Percentiles rank a stretch among this genome's conserved stretches.
These are phyloP conservation scores for Mesembrinibis cayennensis DNA, from an alignment of 2,113 vertebrate species.

Conservation along the genomic window DNA sequence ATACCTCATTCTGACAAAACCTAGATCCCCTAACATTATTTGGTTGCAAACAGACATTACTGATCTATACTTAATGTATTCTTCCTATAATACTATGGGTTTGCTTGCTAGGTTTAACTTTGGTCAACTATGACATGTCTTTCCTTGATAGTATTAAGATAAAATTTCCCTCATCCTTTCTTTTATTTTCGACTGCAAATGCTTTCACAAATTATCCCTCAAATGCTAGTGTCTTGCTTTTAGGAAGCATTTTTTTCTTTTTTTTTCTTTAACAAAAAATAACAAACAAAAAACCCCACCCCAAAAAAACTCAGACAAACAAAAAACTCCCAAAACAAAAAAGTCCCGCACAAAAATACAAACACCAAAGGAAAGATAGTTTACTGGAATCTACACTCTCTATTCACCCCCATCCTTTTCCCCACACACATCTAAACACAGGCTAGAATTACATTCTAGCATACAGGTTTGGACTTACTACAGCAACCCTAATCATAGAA, in stretches of 20 bases:
- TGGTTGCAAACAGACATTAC: neutral
- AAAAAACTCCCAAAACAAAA: too few species aligned
- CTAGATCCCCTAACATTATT: neutral
- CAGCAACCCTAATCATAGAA: neutral
- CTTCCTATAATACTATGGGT: neutral
- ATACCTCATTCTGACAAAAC: neutral
- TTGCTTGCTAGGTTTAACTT: neutral
- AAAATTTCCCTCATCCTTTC: neutral
- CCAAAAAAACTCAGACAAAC: too few species aligned
- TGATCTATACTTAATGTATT: neutral
- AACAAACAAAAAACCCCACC: too few species aligned
- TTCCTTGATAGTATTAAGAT: neutral
- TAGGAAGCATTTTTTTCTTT: neutral
- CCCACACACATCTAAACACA: neutral
- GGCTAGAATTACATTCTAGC: neutral
- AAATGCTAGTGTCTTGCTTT: neutral
- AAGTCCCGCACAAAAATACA: too few species aligned
- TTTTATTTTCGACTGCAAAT: neutral
- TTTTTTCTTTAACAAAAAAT: neutral
- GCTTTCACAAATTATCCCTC: neutral
- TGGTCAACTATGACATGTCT: neutral
- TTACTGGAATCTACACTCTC: neutral
- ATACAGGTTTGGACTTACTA: neutral
- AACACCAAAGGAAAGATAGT: neutral
- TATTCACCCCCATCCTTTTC: neutral